phyloP scores from a whole-genome alignment of 2,797 vertebrate species.

The Chiloscyllium punctatum region DNA sequence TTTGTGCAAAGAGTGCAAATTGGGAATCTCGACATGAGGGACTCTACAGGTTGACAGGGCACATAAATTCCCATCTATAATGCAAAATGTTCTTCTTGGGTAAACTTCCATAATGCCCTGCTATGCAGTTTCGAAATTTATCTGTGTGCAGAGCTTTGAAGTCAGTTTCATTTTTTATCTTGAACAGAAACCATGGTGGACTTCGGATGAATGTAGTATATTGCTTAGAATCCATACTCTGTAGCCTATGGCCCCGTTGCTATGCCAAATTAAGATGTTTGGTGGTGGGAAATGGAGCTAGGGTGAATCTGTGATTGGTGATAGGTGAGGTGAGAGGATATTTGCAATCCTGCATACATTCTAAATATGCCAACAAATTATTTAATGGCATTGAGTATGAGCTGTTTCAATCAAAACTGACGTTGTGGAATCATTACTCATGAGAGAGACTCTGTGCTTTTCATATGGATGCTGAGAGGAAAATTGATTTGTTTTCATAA shows the following conservation, averaged over 20 bases:
- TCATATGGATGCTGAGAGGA: neutral
- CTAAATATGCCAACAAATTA: neutral
- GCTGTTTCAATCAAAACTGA: neutral
- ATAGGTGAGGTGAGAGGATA: no score
- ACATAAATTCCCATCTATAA: neutral
- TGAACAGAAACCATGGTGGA: neutral
- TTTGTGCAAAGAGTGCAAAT: neutral
- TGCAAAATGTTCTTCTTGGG: neutral
- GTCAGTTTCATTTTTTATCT: neutral
- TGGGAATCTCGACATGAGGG: neutral
- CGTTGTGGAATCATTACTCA: neutral
- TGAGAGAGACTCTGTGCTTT: neutral
- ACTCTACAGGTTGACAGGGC: neutral
- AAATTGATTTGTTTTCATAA: neutral
- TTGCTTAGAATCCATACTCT: neutral
- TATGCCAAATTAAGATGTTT: neutral
- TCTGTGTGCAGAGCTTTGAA: neutral
- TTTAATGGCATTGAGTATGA: neutral
- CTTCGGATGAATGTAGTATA: no score
- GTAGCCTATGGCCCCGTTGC: neutral
- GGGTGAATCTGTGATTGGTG: no score
- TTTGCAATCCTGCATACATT: neutral
- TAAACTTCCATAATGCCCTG: neutral
- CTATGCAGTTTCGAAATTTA: neutral
- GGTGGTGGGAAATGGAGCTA: no score